Conservation (phyloP, 1,140 invertebrate species). For the Drosophila truncata region DNA sequence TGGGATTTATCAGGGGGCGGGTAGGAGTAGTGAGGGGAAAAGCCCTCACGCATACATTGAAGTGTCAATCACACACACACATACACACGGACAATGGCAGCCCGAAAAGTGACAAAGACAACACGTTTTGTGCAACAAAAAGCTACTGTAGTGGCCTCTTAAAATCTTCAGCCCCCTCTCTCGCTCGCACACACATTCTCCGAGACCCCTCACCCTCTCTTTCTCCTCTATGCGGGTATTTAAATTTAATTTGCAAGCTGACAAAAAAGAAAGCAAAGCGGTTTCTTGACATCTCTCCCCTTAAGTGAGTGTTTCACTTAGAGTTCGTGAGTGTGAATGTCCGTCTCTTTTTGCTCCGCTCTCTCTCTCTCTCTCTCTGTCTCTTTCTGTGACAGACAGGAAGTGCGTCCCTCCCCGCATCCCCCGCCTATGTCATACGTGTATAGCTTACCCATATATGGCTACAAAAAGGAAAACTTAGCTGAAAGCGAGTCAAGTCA, state of each 20-base stretch:
- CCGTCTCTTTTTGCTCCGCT: constrained; percentile 1
- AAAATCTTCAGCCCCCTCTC: constrained; percentile 23
- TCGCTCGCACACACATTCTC: constrained; percentile 12
- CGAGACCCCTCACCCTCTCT: constrained; percentile 1
- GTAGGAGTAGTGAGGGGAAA: neutral
- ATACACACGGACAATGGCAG: constrained; percentile 36
- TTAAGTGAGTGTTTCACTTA: constrained; percentile 33
- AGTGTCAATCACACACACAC: constrained; percentile 50
- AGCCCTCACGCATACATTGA: constrained; percentile 35
- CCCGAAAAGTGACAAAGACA: constrained; percentile 50
- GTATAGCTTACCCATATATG: constrained; percentile 35
- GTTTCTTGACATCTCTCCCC: constrained; percentile 63
- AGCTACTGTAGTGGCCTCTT: constrained; percentile 53
- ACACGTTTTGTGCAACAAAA: constrained; percentile 47
- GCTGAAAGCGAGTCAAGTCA: constrained; percentile 48
- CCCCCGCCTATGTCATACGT: neutral
- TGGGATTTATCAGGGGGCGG: constrained; percentile 9
- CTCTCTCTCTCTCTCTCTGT: neutral
- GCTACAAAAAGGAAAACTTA: constrained; percentile 46
- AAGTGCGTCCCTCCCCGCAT: constrained; percentile 28
- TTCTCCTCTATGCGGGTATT: constrained; percentile 70
- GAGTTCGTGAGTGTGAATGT: constrained; percentile 13
- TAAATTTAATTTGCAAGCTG: constrained; percentile 79
- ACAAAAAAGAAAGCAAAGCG: constrained; percentile 74
- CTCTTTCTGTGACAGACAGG: constrained; percentile 51